These are phyloP conservation scores for Scelioninae gen. 1 DNA, from an alignment of 2,888 invertebrate species.

Conservation along the genomic window DNA sequence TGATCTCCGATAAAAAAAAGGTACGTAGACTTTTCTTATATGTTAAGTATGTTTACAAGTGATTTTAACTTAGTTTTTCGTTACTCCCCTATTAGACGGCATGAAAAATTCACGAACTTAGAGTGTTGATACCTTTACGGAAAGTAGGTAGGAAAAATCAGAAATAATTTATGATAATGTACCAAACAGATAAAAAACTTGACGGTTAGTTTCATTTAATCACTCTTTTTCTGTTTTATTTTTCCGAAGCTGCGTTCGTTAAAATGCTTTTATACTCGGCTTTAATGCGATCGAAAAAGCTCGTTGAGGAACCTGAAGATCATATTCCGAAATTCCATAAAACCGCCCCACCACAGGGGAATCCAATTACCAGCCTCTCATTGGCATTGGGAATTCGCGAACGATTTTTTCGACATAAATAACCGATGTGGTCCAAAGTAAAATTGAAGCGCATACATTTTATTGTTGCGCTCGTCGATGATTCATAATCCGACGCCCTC, in stretches of 20 bases:
- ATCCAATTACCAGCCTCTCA: slow-evolving; percentile 28
- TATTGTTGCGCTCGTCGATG: slow-evolving; percentile 51
- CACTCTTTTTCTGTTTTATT: background rate
- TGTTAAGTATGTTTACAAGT: slow-evolving; percentile 62
- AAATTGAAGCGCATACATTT: slow-evolving; percentile 42
- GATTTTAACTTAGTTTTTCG: slow-evolving; percentile 59
- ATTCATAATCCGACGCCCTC: slow-evolving; percentile 56
- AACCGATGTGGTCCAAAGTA: slow-evolving; percentile 30
- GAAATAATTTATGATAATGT: slow-evolving; percentile 59
- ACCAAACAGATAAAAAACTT: slow-evolving; percentile 43
- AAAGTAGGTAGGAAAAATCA: slow-evolving; percentile 43
- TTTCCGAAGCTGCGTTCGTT: slow-evolving; percentile 10
- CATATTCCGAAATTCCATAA: slow-evolving; percentile 37
- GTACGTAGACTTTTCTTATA: slow-evolving; percentile 43
- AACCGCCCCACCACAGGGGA: slow-evolving; percentile 8
- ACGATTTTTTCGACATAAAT: slow-evolving; percentile 48
- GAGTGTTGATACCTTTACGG: slow-evolving; percentile 40
- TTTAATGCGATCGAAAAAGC: slow-evolving; percentile 12
- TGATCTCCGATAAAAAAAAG: slow-evolving; percentile 35
- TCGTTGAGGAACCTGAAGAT: background rate
- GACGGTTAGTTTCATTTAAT: slow-evolving; percentile 28
- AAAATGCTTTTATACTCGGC: slow-evolving; percentile 14
- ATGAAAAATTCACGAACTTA: slow-evolving; percentile 57
- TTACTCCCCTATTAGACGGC: slow-evolving; percentile 36
- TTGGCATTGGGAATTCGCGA: slow-evolving; percentile 19